Conservation (phyloP, 2,113 vertebrate species). For the Xenopus laevis region DNA sequence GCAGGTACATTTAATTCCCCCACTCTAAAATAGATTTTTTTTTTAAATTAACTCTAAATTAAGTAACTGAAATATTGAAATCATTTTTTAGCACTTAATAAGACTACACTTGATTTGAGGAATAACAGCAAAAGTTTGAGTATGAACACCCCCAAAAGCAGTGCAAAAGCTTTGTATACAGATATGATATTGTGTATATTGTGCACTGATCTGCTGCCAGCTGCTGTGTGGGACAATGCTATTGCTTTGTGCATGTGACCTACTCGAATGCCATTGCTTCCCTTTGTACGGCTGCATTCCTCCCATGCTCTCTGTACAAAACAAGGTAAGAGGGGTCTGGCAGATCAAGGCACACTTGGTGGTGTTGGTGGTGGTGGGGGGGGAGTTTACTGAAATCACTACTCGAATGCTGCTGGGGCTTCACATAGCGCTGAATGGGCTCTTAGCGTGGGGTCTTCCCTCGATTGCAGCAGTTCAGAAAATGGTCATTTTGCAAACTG, state of each 20-base stretch:
- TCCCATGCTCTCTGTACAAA: background rate
- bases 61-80: too few relatives aligned
- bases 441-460: constrained; percentile 57
- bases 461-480: constrained; percentile 51
- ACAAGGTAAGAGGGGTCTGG: constrained; percentile 7
- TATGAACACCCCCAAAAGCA: background rate
- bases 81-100: too few relatives aligned
- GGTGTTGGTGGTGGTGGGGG: constrained; percentile 50
- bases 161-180: background rate
- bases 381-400: constrained; percentile 26
- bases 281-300: background rate
- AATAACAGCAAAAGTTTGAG: too few relatives aligned
- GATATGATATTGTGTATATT: background rate
- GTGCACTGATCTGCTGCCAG: background rate
- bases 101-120: too few relatives aligned
- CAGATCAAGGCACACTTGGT: constrained; percentile 49
- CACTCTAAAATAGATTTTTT: too few relatives aligned
- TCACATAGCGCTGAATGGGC: constrained; percentile 56
- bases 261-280: background rate
- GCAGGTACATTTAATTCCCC: too few relatives aligned
- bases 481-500: constrained; percentile 60
- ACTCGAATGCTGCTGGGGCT: constrained; percentile 67
- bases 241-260: background rate
- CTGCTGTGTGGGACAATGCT: background rate
- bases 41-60: too few relatives aligned